These are phyloP conservation scores for Mesorhabditis spiculigera DNA, from an alignment of 2,888 invertebrate genomes.

Conservation along the genomic window DNA sequence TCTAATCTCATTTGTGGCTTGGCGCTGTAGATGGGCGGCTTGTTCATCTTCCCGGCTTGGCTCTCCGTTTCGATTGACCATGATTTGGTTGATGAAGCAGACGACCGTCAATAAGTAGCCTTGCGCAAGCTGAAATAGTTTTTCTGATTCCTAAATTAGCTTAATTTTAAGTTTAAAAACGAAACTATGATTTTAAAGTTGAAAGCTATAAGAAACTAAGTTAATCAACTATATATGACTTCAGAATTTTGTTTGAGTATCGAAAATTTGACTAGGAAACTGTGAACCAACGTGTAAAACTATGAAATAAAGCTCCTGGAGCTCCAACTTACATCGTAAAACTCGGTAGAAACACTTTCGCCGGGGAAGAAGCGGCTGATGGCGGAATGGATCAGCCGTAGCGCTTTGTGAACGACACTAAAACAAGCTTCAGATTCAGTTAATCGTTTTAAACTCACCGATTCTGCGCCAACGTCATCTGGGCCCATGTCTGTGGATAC, in stretches of 20 bases:
- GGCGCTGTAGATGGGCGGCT: slow-evolving; percentile 22
- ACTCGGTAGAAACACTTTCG: slow-evolving; percentile 71
- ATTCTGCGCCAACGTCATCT: slow-evolving; percentile 86
- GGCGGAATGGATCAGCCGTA: slow-evolving; percentile 57
- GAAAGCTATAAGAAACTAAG: too few species aligned
- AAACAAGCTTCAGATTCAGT: slow-evolving; percentile 20
- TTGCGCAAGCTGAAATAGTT: slow-evolving; percentile 70
- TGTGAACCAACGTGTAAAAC: background rate
- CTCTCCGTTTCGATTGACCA: slow-evolving; percentile 67
- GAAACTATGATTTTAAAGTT: too few species aligned
- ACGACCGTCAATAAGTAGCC: slow-evolving; percentile 88
- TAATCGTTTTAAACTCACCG: slow-evolving; percentile 57
- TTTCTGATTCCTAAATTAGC: background rate
- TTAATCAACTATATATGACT: too few species aligned
- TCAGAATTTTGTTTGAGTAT: too few species aligned
- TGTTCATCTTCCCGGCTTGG: slow-evolving; percentile 65
- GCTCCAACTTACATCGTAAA: slow-evolving; percentile 31
- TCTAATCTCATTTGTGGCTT: slow-evolving; percentile 78
- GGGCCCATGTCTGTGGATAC: slow-evolving; percentile 85
- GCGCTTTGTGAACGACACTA: slow-evolving; percentile 62
- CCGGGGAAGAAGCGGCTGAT: slow-evolving; percentile 74
- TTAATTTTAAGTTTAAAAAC: too few species aligned
- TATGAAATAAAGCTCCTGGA: background rate
- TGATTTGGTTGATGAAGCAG: slow-evolving; percentile 79
- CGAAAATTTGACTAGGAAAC: too few species aligned